Base-by-base conservation (phyloP, 2,888 invertebrate genomes). In the Megaustenia siamemsis region DNA sequence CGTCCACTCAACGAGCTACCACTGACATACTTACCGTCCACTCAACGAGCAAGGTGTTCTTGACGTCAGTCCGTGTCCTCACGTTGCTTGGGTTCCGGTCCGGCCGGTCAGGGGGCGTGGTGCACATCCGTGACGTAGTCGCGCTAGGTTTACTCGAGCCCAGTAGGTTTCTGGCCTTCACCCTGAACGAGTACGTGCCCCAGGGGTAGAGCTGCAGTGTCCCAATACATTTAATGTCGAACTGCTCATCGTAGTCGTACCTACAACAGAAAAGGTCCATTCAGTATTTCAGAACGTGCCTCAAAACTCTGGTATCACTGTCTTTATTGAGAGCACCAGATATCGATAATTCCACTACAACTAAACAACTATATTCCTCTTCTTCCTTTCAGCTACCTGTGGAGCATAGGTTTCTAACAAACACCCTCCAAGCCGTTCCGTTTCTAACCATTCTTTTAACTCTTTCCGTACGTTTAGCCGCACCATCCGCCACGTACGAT, bases 231-330 rank as follows among this genome's bases (percentile, higher is more conserved):
- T 87, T 86, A 73, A 86, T 87, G 24, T 87, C 83, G 63, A 91
- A 89, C 85, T 89, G 87, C 69, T 90, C 89, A 40, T 89, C 88
- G 80, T 90, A 90, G 78, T 90, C 89, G 69, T 89, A 88, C 99
- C 99, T 99, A 0, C 6, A 71, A 60, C n/a, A n/a, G 6, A 32
- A 43, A 79, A 10, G 78, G 35, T 24, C 49, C 49, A 49, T 49
- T 49, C n/a, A n/a, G n/a, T n/a, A n/a, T n/a, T n/a, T n/a, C n/a
- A n/a, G n/a, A n/a, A n/a, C n/a, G n/a, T n/a, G n/a, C n/a, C n/a
- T n/a, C n/a, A n/a, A n/a, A n/a, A n/a, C n/a, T n/a, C n/a, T n/a
- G n/a, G n/a, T n/a, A n/a, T n/a, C n/a, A n/a, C n/a, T n/a, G n/a
- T n/a, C n/a, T n/a, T n/a, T n/a, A n/a, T n/a, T n/a, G n/a, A n/a